phyloP scores from a whole-genome alignment of 2,888 invertebrate species.

The Trachelus tabidus region DNA sequence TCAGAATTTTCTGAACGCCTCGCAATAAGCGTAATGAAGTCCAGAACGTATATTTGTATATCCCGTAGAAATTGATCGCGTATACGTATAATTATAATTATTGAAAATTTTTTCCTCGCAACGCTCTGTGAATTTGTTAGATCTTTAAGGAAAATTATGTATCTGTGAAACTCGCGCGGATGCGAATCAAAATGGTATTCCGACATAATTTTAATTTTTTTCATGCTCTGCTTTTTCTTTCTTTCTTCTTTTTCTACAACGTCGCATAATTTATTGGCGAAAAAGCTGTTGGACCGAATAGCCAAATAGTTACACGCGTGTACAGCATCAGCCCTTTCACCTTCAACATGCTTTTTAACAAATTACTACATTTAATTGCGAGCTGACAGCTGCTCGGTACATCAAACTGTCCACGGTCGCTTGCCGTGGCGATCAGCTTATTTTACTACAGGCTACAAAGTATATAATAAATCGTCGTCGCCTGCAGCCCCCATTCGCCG shows the following conservation, averaged over 20 bases:
- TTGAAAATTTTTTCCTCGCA: not conserved
- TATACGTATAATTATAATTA: not conserved
- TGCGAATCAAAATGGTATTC: not conserved
- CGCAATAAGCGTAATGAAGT: not conserved
- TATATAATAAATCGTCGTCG: not conserved
- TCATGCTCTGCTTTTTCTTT: not conserved
- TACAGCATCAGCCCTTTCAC: not conserved
- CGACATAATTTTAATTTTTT: not conserved
- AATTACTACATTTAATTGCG: not conserved
- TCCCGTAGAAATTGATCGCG: not conserved
- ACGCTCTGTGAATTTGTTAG: too few relatives aligned
- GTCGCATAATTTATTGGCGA: not conserved
- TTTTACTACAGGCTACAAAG: not conserved
- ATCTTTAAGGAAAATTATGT: not conserved
- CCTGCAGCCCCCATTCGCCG: not conserved
- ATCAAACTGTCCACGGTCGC: not conserved
- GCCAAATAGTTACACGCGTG: not conserved
- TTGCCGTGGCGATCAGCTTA: not conserved
- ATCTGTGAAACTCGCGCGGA: not conserved
- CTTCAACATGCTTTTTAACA: not conserved
- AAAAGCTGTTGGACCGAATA: not conserved
- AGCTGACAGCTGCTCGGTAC: conserved; percentile 1
- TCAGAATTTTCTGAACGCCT: not conserved
- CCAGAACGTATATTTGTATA: not conserved
- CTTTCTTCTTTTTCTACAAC: too few relatives aligned